Base-by-base conservation (phyloP, 2,113 vertebrate genomes). In the Rhodinocichla rosea region DNA sequence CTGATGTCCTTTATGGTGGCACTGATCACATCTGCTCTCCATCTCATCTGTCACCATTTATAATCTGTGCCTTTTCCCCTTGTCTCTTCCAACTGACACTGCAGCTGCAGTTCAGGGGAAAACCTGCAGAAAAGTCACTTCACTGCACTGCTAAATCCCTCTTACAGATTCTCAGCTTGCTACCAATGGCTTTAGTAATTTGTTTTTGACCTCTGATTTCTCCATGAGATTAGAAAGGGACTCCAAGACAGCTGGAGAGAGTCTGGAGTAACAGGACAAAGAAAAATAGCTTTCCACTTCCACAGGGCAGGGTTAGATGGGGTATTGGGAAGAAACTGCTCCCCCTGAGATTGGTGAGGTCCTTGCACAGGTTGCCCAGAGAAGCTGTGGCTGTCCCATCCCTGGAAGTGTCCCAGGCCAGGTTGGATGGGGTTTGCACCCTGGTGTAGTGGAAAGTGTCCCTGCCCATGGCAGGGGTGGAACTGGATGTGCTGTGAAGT, bases 1-100 rank as follows among this genome's bases (percentile, higher is more conserved):
- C 49, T 93, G 42, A 68, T 50, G 93, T 60, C 74, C 94, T 94
- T 71, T 94, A 37, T 74, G 71, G 47, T 88, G 92, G 82, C 0
- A 53, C 69, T 18, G 32, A 91, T 76, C 94, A 70, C 77, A 91
- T 89, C 77, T 94, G 94, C 91, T 68, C 90, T 79, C 47, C 89
- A 70, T 12, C 91, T 92, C 91, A 59, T 87, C 85, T 65, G 75
- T 75, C 64, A 63, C 30, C 30, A 64, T 83, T 85, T 86, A 88
- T 88, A 26, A 95, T 42, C 84, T 40, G 80, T 44, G 82, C 67
- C 59, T 35, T 40, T 87, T 84, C 78, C 80, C 55, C 60, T 63
- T 40, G 70, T 83, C 73, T 88, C 86, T 87, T 57, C 93, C 75
- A 85, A 59, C n/a, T 9, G 69, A 59, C 0, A 2, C 76, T 63